Base-by-base conservation (phyloP, 2,113 vertebrate species). In the Paracanthobrama guichenoti region DNA sequence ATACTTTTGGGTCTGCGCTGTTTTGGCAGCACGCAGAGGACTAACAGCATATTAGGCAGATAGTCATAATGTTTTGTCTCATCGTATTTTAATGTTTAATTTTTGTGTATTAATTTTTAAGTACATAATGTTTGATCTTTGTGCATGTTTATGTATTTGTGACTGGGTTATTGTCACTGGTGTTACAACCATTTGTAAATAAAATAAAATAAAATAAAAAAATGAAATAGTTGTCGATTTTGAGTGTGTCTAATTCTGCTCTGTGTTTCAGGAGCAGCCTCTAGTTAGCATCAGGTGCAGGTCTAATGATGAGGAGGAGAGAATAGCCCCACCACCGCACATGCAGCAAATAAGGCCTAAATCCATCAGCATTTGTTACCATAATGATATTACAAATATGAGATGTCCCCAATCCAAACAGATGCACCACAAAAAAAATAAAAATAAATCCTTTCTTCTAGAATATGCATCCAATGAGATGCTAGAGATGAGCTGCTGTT, bases 371-470 rank as follows among this genome's bases (percentile, higher is more conserved):
- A 42, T n/a, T 71, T 44, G 42, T 44, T n/a, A 42, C 20, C 20
- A 44, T 42, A 71, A 71, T 44, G 20, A 71, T 42, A 44, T 44
- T 71, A 71, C 35, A 71, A 44, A 71, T 71, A 44, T 71, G 20
- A 71, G 67, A 42, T 42, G 35, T 22, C 20, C 18, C 31, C 35
- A 71, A 22, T 42, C 20, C 67, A 71, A 71, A n/a, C 35, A 71
- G 20, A 42, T 42, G 35, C 20, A 44, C 1, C 20, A 71, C 20
- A 35, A 10, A 67, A 14, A 16, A 67, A 66, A n/a, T n/a, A n/a
- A n/a, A n/a, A n/a, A n/a, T n/a, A n/a, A n/a, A 31, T 31, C 26
- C 13, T 66, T 28, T 66, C 20, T 22, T 69, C 20, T 42, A 6
- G 9, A 69, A 35, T 22, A 69, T 42, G 9, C 66, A 72, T 46